Conservation (phyloP, 2,797 vertebrate genomes). For the Craterocephalus amniculus region DNA sequence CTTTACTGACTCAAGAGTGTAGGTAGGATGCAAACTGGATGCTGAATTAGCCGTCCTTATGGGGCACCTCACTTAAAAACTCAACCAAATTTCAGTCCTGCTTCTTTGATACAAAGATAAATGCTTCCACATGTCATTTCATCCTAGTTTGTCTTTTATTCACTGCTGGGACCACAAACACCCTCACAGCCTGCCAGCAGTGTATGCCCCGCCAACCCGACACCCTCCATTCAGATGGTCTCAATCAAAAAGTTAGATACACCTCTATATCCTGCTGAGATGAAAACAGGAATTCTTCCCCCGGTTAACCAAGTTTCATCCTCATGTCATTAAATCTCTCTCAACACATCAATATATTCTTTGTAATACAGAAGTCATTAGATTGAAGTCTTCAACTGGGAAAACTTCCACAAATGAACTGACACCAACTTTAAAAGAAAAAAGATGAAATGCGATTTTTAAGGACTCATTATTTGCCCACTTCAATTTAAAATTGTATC, state of each 20-base stretch:
- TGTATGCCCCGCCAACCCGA: no score
- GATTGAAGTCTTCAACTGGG: neutral
- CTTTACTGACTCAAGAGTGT: no score
- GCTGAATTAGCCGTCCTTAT: no score
- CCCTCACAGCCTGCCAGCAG: conserved; percentile 2
- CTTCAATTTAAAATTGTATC: neutral
- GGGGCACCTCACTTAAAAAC: no score
- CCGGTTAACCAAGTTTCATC: neutral
- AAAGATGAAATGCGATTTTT: neutral
- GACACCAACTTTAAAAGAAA: neutral
- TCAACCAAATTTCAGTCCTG: neutral
- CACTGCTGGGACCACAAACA: neutral
- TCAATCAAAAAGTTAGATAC: neutral
- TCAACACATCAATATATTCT: no score
- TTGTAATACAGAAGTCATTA: neutral
- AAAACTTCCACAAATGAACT: neutral
- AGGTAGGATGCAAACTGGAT: no score
- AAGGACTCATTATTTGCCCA: neutral
- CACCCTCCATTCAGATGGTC: neutral
- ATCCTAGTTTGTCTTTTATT: conserved; percentile 1
- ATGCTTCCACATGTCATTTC: conserved; percentile 3
- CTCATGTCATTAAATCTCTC: no score
- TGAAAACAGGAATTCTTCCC: neutral
- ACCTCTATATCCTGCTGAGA: neutral
- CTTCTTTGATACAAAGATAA: conserved; percentile 6